Conservation (phyloP, 2,888 invertebrate species). For the Acanthosepion esculentum region DNA sequence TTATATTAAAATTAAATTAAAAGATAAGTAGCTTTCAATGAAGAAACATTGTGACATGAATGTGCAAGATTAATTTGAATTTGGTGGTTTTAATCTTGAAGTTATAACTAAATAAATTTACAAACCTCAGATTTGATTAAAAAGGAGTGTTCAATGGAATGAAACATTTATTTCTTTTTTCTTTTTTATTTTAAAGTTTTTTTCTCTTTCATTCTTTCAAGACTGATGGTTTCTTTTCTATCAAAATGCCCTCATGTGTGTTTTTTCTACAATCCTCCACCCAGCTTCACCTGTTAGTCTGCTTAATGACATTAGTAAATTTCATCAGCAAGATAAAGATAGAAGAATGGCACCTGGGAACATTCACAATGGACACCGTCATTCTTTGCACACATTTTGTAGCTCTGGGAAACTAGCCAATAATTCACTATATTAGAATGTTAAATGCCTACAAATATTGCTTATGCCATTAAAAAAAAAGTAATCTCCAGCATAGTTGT, state of each 20-base stretch:
- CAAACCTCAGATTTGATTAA: neutral
- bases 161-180: neutral
- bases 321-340: neutral
- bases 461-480: neutral
- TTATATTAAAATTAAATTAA: neutral
- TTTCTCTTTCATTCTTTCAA: neutral
- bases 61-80: neutral
- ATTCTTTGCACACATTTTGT: neutral
- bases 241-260: neutral
- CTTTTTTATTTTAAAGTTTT: neutral
- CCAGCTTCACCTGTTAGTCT: neutral
- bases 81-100: neutral
- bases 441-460: neutral
- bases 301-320: neutral
- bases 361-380: neutral
- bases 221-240: neutral
- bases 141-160: neutral
- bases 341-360: neutral
- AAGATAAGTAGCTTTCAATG: neutral
- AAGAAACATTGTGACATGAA: neutral
- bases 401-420: too few species aligned
- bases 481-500: neutral
- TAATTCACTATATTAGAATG: neutral
- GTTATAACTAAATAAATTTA: neutral
- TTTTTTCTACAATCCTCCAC: neutral